Evolutionary conservation across 2,888 invertebrate genomes (phyloP).

Genomic region (Corythucha ciliata): DNA sequence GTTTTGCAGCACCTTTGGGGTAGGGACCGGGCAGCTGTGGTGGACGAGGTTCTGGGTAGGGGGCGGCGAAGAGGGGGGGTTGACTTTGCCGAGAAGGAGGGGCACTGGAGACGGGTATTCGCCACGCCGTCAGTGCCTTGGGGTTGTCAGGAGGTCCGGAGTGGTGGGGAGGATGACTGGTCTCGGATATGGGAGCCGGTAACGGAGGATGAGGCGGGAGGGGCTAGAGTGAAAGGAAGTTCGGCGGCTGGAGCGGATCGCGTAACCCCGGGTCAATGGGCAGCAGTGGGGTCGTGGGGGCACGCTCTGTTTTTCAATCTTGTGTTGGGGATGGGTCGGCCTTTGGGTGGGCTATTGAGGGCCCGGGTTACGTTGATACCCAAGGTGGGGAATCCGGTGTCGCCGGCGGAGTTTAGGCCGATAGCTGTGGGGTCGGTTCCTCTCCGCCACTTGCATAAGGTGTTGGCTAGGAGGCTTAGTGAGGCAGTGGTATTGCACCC

Average conservation of each 20-base stretch:
- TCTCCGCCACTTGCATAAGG: conserved; percentile 25
- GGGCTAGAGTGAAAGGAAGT: not conserved
- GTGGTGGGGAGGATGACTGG: not conserved
- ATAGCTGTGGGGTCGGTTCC: conserved; percentile 28
- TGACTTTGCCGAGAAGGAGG: no score
- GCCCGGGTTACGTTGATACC: conserved; percentile 19
- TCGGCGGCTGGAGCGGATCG: no score
- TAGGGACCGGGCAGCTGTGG: no score
- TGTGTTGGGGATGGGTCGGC: conserved; percentile 10
- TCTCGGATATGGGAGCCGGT: not conserved
- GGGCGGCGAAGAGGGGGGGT: no score
- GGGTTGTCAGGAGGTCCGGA: no score
- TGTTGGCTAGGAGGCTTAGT: conserved; percentile 27
- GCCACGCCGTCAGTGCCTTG: no score
- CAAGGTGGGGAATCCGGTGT: conserved; percentile 3
- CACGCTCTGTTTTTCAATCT: conserved; percentile 18
- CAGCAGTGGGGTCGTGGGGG: not conserved
- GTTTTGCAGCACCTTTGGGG: no score
- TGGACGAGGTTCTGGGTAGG: no score
- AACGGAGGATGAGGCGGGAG: not conserved
- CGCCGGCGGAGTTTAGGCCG: conserved; percentile 11
- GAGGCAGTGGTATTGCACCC: not conserved
- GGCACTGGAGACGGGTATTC: no score
- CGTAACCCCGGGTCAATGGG: no score
- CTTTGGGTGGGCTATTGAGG: not conserved